phyloP scores from a whole-genome alignment of 2,113 vertebrate species.

The chimpanzee (Pan troglodytes) region DNA sequence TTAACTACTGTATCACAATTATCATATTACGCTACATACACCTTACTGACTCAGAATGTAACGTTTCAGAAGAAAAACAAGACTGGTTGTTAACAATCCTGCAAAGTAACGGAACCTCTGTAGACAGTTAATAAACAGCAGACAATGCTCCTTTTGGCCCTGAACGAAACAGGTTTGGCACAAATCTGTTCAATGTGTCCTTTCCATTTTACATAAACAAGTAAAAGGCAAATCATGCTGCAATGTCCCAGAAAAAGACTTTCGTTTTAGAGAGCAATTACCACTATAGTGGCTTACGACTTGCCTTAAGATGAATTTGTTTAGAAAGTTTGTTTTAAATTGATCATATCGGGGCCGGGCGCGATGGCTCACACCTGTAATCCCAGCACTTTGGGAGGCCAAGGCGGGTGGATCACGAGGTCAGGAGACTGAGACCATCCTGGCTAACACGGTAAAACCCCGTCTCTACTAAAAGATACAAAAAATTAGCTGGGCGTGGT shows the following conservation, averaged over 20 bases:
- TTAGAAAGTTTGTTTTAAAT: slow-evolving; percentile 24
- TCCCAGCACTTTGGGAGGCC: too few relatives aligned
- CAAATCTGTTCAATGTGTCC: background rate
- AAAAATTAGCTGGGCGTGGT: too few relatives aligned
- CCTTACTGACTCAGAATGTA: background rate
- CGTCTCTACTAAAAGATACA: too few relatives aligned
- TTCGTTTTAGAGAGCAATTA: background rate
- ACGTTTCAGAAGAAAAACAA: slow-evolving; percentile 6
- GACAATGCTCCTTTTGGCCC: background rate
- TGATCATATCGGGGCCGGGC: background rate
- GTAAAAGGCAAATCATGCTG: background rate
- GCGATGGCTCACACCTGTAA: too few relatives aligned
- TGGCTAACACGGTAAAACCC: too few relatives aligned
- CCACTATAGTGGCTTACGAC: background rate
- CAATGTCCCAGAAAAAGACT: background rate
- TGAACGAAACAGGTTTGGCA: background rate
- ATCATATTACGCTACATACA: background rate
- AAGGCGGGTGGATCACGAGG: too few relatives aligned
- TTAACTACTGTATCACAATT: background rate
- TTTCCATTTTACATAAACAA: slow-evolving; percentile 30
- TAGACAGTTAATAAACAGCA: background rate
- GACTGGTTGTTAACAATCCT: background rate
- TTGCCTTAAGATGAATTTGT: background rate
- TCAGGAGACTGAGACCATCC: too few relatives aligned
- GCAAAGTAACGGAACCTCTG: background rate